phyloP scores from a whole-genome alignment of 2,888 invertebrate species.

The Itoplectis maculator region DNA sequence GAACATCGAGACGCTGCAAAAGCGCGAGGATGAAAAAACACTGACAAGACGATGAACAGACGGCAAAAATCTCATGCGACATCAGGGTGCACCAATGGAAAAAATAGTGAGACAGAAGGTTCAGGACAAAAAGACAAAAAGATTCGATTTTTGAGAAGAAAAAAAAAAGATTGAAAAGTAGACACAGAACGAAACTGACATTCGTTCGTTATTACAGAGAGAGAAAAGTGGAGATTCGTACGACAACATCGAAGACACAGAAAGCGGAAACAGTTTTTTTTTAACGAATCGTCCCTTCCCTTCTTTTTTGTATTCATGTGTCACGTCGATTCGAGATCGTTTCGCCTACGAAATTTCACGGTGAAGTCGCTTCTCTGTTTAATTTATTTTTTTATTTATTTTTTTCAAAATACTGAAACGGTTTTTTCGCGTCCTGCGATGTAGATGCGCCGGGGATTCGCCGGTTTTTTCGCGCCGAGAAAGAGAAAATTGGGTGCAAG shows the following conservation, averaged over 20 bases:
- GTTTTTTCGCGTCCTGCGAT: background rate
- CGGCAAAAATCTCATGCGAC: conserved; percentile 63
- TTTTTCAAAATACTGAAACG: background rate
- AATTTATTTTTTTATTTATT: conserved; percentile 1
- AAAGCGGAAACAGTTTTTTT: conserved; percentile 69
- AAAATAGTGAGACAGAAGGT: conserved; percentile 57
- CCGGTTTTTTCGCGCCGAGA: background rate
- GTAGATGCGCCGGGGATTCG: no score
- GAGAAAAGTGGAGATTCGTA: conserved; percentile 73
- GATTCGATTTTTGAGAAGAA: conserved; percentile 17
- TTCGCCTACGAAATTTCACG: conserved; percentile 26
- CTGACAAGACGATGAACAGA: no score
- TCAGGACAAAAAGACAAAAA: conserved; percentile 17
- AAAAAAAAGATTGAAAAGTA: conserved; percentile 6
- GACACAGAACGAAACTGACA: no score
- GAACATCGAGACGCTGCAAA: background rate
- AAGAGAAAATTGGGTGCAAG: conserved; percentile 25
- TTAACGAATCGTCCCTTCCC: conserved; percentile 17
- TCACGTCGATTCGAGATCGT: conserved; percentile 62
- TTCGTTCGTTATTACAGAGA: conserved; percentile 68
- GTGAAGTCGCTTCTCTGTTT: conserved; percentile 2
- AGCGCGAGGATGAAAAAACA: no score
- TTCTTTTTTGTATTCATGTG: conserved; percentile 15
- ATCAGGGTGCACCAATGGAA: conserved; percentile 55
- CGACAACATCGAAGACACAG: conserved; percentile 77